phyloP scores from a whole-genome alignment of 2,113 vertebrate genomes.

The Himantopus leucocephalus region DNA sequence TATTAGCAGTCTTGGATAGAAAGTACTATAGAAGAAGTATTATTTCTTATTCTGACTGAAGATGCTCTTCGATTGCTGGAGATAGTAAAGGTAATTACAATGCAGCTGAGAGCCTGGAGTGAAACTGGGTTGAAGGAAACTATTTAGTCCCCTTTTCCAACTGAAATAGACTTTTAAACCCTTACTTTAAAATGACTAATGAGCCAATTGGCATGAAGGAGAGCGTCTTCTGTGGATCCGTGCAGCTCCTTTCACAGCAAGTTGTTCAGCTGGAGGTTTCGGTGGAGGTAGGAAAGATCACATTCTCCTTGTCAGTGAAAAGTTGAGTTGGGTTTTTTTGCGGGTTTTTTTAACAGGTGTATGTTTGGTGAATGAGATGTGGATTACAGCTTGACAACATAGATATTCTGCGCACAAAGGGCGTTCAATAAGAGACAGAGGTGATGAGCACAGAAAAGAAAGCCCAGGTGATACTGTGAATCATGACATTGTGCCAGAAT shows the following conservation, averaged over 20 bases:
- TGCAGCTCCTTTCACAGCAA: neutral
- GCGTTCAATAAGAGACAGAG: neutral
- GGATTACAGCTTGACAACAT: neutral
- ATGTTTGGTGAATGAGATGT: neutral
- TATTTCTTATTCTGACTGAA: constrained; percentile 10
- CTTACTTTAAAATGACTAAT: neutral
- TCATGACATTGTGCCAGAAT: neutral
- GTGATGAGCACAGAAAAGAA: neutral
- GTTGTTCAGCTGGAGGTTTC: neutral
- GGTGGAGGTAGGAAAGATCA: neutral
- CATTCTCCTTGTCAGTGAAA: neutral
- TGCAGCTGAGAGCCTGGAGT: neutral
- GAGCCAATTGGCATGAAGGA: neutral
- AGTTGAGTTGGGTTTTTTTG: neutral
- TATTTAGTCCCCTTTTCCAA: neutral
- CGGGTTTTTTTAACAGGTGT: neutral
- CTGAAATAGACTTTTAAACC: neutral
- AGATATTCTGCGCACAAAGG: neutral
- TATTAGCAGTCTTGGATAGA: neutral
- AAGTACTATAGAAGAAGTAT: neutral
- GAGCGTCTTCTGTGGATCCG: neutral
- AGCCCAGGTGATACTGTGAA: neutral
- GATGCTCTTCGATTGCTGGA: neutral
- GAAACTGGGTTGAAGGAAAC: neutral
- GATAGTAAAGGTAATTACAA: neutral